A percentile compares a stretch with the other conserved stretches of the same genome.
Conservation (phyloP, 2,113 vertebrate genomes). For the Rhadina sibilatrix region DNA sequence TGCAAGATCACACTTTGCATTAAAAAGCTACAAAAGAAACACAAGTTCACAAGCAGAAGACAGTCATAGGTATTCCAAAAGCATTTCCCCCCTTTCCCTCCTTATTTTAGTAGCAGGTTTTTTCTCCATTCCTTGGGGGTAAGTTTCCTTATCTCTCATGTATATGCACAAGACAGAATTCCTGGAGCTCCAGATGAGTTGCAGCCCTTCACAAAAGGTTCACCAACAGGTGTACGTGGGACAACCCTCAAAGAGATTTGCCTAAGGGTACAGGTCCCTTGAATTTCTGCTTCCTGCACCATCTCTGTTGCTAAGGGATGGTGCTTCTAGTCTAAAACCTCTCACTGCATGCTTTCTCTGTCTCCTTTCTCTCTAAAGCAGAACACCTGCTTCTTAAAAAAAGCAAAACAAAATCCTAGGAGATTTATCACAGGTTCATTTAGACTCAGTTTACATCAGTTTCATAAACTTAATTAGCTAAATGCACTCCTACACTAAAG, state of each 20-base stretch:
- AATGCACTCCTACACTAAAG: neutral
- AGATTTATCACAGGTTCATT: neutral
- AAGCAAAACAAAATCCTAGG: too few relatives aligned
- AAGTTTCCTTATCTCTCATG: neutral
- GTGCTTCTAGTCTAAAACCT: neutral
- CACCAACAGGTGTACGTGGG: fast-evolving
- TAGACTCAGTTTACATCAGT: neutral
- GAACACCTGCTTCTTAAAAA: neutral
- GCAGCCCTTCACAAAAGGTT: neutral
- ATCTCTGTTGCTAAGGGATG: fast-evolving
- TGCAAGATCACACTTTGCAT: neutral
- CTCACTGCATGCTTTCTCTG: neutral
- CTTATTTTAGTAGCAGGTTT: neutral
- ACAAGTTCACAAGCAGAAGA: neutral
- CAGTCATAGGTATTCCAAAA: neutral
- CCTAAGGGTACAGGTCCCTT: neutral
- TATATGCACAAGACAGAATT: neutral
- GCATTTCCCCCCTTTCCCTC: fast-evolving
- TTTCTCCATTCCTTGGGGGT: neutral
- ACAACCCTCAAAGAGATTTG: neutral
- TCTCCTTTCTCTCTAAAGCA: neutral
- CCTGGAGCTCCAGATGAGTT: neutral
- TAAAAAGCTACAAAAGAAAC: neutral
- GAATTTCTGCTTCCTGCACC: neutral
- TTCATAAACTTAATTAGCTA: neutral